Conservation (phyloP, 1,140 invertebrate genomes). For the Drosophila sp. region DNA sequence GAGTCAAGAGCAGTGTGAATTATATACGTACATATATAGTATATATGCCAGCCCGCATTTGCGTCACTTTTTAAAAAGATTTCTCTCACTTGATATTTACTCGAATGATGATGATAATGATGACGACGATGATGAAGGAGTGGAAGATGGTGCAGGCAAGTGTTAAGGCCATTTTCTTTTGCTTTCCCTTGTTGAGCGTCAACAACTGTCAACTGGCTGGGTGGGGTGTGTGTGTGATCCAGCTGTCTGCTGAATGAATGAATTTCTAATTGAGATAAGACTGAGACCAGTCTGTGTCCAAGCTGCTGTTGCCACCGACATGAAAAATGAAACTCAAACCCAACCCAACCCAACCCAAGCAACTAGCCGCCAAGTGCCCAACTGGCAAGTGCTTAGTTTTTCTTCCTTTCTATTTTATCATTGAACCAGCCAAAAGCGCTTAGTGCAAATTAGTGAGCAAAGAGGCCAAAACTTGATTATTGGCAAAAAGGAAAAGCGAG, state of each 20-base stretch:
- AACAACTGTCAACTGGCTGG: conserved; percentile 3
- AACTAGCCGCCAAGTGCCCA: not conserved
- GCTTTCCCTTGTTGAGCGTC: conserved; percentile 3
- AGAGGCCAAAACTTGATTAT: conserved; percentile 42
- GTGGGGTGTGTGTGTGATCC: not conserved
- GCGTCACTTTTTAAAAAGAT: conserved; percentile 68
- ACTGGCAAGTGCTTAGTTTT: not conserved
- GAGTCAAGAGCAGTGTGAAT: conserved; percentile 35
- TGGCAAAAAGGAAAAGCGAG: conserved; percentile 39
- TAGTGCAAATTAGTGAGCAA: conserved; percentile 42
- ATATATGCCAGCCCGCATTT: conserved; percentile 48
- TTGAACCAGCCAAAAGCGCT: conserved; percentile 32
- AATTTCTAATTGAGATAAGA: conserved; percentile 76
- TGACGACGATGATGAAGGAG: conserved; percentile 18
- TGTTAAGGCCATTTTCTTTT: conserved; percentile 18
- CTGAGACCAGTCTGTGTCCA: conserved; percentile 44
- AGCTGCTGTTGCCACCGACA: conserved; percentile 14
- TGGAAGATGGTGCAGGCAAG: conserved; percentile 17
- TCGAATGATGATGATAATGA: conserved; percentile 7
- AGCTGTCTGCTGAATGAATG: conserved; percentile 50
- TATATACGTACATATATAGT: conserved; percentile 18
- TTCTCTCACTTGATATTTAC: conserved; percentile 13
- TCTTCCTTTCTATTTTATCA: conserved; percentile 7
- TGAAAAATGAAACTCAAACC: conserved; percentile 54
- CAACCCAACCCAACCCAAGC: conserved; percentile 21